A percentile compares a stretch with the other conserved stretches of the same genome.
These are phyloP conservation scores for Denticeps clupeoides DNA, from an alignment of 2,797 vertebrate species.

Conservation along the genomic window DNA sequence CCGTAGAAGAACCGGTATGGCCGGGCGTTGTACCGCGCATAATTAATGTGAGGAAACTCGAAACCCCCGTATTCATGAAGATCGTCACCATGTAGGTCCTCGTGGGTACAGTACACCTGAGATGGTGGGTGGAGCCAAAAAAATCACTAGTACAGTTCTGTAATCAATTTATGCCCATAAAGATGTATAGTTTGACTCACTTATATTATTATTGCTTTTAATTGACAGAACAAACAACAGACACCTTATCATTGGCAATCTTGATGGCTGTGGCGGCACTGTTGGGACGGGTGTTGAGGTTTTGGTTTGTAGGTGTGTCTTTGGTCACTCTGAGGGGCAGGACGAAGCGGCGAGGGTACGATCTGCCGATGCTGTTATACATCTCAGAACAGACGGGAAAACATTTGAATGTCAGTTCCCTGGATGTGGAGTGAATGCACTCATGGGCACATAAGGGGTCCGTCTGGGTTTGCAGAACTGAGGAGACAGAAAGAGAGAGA, in stretches of 20 bases:
- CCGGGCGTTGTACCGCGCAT: constrained; percentile 55
- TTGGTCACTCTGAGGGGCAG: constrained; percentile 64
- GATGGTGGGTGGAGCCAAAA: neutral
- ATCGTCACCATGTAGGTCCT: constrained; percentile 71
- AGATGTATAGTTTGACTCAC: neutral
- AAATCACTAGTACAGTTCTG: neutral
- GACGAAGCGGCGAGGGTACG: constrained; percentile 76
- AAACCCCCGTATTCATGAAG: constrained; percentile 68
- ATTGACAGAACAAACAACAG: too few species aligned
- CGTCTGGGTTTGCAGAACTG: neutral
- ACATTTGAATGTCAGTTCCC: neutral
- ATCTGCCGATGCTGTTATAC: constrained; percentile 51
- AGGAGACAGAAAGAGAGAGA: neutral
- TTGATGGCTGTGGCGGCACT: constrained; percentile 68
- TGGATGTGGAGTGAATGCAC: too few species aligned
- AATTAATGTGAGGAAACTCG: constrained; percentile 92
- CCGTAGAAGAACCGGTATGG: constrained; percentile 82
- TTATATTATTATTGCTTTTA: neutral
- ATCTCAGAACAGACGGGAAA: constrained; percentile 39
- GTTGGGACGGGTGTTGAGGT: constrained; percentile 63
- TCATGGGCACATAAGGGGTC: neutral
- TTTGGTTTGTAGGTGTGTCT: constrained; percentile 52
- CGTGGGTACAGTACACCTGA: constrained; percentile 77
- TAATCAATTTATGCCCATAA: neutral
- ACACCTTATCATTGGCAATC: constrained; percentile 51